Conservation (phyloP, 1,140 invertebrate species). For the Onthophagus taurus region DNA sequence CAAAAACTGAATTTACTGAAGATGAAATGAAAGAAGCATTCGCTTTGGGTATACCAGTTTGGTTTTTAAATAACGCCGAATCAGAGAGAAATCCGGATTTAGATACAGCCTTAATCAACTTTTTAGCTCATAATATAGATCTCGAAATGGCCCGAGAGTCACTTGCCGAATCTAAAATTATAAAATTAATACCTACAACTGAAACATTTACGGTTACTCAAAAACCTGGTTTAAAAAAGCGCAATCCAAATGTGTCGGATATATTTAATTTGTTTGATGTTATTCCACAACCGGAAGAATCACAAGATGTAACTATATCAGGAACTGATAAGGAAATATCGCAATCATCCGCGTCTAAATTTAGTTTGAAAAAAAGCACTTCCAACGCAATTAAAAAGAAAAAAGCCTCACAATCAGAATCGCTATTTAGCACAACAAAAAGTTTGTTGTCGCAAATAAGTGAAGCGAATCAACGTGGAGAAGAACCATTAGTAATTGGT, state of each 20-base stretch:
- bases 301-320: background rate
- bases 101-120: too few relatives aligned
- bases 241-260: conserved; percentile 8
- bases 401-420: too few relatives aligned
- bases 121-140: too few relatives aligned
- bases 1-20: too few relatives aligned
- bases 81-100: too few relatives aligned
- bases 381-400: background rate
- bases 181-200: too few relatives aligned
- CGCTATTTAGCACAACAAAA: too few relatives aligned
- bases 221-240: conserved; percentile 2
- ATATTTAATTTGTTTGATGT: conserved; percentile 15
- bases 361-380: background rate
- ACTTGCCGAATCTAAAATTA: too few relatives aligned
- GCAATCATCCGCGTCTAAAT: background rate
- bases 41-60: too few relatives aligned
- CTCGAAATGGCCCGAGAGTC: too few relatives aligned
- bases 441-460: background rate
- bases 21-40: too few relatives aligned
- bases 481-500: background rate
- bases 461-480: background rate
- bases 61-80: too few relatives aligned
- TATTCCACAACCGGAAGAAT: background rate
- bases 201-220: conserved; percentile 13
- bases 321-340: background rate